phyloP scores from a whole-genome alignment of 2,113 vertebrate genomes.

The Paralichthys olivaceus region DNA sequence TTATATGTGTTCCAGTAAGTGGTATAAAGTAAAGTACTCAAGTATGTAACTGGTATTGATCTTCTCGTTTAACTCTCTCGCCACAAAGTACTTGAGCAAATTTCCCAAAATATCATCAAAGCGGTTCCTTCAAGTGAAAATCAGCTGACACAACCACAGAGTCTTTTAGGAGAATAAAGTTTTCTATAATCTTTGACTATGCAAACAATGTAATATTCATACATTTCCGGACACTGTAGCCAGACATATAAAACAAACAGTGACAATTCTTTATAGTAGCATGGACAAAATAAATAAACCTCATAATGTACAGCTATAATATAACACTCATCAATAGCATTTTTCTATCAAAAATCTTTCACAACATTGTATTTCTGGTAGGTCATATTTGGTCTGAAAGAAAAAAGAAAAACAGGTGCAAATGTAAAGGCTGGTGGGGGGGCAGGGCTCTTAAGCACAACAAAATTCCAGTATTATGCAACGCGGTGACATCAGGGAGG shows the following conservation, averaged over 20 bases:
- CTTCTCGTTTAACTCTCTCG: conserved; percentile 1
- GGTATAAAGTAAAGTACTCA: not conserved
- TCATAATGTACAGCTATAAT: conserved; percentile 64
- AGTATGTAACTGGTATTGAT: not conserved
- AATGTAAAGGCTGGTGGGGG: conserved; percentile 39
- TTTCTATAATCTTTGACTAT: conserved; percentile 41
- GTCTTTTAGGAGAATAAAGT: conserved; percentile 29
- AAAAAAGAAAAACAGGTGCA: conserved; percentile 40
- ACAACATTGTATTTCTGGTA: conserved; percentile 35
- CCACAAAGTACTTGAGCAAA: not conserved
- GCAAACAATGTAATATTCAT: conserved; percentile 45
- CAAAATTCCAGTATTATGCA: conserved; percentile 69
- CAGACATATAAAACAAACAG: conserved; percentile 64
- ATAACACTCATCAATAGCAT: conserved; percentile 45
- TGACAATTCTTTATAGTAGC: conserved; percentile 57
- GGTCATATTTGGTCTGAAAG: conserved; percentile 67
- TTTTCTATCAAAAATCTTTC: conserved; percentile 52
- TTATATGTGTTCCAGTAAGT: not conserved
- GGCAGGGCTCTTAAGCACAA: conserved; percentile 21
- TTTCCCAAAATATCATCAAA: conserved; percentile 31
- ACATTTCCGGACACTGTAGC: conserved; percentile 44
- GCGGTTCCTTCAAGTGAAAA: conserved; percentile 26
- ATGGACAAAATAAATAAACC: conserved; percentile 76
- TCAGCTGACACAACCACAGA: conserved; percentile 25
- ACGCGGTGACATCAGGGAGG: conserved; percentile 30